phyloP scores from a whole-genome alignment of 1,140 invertebrate species.

The Tribolium madens region DNA sequence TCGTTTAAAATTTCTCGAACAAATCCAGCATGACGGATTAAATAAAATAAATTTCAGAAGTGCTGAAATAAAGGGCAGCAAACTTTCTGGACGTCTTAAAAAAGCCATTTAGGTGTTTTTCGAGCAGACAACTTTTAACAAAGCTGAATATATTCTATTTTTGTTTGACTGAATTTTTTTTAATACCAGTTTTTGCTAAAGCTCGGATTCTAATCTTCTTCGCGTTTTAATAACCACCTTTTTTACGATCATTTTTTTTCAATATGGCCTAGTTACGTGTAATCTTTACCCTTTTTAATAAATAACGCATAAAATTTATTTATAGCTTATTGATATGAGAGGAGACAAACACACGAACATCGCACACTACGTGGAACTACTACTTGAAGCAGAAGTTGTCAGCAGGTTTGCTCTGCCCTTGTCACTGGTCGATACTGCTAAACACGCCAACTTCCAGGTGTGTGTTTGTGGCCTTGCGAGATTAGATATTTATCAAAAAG shows the following conservation, averaged over 20 bases:
- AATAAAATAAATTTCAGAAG: conserved; percentile 30
- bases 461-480: conserved; percentile 36
- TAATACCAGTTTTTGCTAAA: background rate
- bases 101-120: conserved; percentile 21
- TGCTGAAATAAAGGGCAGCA: conserved; percentile 21
- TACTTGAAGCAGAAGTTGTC: conserved; percentile 13
- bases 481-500: conserved; percentile 35
- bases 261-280: background rate
- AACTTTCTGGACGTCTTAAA: conserved; percentile 18
- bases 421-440: conserved; percentile 24
- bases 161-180: background rate
- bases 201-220: background rate
- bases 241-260: background rate
- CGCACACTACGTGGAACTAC: background rate
- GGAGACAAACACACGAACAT: conserved; percentile 17
- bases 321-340: background rate
- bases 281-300: background rate
- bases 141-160: conserved; percentile 25
- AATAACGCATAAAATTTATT: conserved; percentile 30
- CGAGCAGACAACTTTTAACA: conserved; percentile 13
- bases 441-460: conserved; percentile 31
- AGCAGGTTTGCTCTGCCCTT: conserved; percentile 17
- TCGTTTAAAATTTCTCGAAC: conserved; percentile 3
- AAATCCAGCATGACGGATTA: conserved; percentile 30
- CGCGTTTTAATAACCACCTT: conserved; percentile 1